Percentiles rank a stretch among this genome's conserved stretches.
These are phyloP conservation scores for Trichogramma evanescens DNA, from an alignment of 2,888 invertebrate genomes.

Conservation along the genomic window DNA sequence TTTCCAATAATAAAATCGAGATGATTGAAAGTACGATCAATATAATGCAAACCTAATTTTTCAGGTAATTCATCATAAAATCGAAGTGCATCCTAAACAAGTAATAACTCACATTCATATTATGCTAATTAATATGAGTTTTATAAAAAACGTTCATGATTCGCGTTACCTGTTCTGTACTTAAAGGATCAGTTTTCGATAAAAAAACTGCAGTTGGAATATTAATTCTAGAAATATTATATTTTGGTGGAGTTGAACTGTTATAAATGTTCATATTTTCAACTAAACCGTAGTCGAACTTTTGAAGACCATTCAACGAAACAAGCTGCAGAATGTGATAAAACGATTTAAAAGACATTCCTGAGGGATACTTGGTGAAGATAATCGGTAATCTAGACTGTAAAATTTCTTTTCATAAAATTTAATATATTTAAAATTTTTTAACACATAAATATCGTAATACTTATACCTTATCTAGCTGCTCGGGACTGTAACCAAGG, in stretches of 20 bases:
- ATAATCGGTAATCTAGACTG: neutral
- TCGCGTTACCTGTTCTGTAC: no score
- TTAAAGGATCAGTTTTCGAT: constrained; percentile 55
- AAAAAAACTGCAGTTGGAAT: constrained; percentile 62
- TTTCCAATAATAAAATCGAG: no score
- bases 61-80: no score
- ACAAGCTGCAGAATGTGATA: constrained; percentile 64
- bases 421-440: no score
- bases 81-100: no score
- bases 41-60: no score
- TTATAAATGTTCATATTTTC: constrained; percentile 58
- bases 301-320: constrained; percentile 54
- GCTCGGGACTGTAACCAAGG: constrained; percentile 49
- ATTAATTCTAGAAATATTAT: constrained; percentile 57
- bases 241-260: constrained; percentile 54
- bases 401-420: neutral
- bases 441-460: neutral
- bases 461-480: neutral
- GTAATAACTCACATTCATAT: no score
- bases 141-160: no score
- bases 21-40: no score
- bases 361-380: constrained; percentile 57
- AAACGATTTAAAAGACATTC: constrained; percentile 65
- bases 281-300: constrained; percentile 61
- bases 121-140: no score